Base-by-base conservation (phyloP, 2,797 vertebrate species). In the Scleropages formosus region DNA sequence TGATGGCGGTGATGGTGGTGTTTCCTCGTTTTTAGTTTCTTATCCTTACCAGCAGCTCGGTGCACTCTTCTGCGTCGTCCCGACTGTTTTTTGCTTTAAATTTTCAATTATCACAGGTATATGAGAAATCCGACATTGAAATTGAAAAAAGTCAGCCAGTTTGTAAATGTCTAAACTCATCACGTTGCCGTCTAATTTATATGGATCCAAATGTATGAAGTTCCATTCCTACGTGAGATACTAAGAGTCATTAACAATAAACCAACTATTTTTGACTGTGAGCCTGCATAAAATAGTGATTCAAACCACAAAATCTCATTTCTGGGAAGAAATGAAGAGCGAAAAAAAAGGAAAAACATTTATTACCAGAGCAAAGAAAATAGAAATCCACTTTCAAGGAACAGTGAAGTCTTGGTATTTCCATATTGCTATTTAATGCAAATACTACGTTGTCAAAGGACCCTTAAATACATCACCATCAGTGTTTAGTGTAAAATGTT, bases 351-450 rank as follows among this genome's bases (percentile, higher is more conserved):
- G 63, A 85, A 87, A 90, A 80, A 76, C 75, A 62, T 92, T 92
- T 92, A 91, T 90, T 92, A 88, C 82, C 90, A 89, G 84, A 88
- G 87, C 83, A 79, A 87, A 86, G 79, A 86, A 80, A 82, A 89
- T 83, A 87, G 86, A 79, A 81, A 87, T 85, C 83, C 75, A 81
- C 85, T 74, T 83, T 82, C 61, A 82, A 82, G 83, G 84, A 86
- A 85, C 74, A 81, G 79, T 85, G 81, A 85, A 84, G 81, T 87
- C 78, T 79, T 82, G 80, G 73, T 83, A 77, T 87, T 89, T 84
- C 84, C 86, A 85, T 90, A 91, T 91, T 89, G 90, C 88, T 87
- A 78, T 87, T 85, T 82, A 80, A 84, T 85, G 87, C 83, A 85
- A 79, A 88, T 81, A 86, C 80, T 84, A 92, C 86, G 84, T 84